Evolutionary conservation across 2,888 invertebrate species (phyloP).

Genomic region (Trissolcus brochymenae): DNA sequence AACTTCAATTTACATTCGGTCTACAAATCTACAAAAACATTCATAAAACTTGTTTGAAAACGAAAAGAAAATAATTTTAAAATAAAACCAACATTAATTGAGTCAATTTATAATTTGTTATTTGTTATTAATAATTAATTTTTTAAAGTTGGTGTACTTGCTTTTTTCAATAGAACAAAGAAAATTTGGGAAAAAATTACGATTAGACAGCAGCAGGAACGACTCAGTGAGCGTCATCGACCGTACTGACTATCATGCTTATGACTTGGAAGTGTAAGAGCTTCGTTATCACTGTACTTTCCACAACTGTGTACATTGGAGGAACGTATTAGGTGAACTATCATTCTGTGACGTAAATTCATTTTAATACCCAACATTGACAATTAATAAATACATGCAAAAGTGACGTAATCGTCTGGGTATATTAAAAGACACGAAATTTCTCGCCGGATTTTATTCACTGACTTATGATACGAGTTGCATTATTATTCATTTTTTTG

Average conservation of each 20-base stretch:
- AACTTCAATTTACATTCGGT: too few relatives aligned
- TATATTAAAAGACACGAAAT: not conserved
- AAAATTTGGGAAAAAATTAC: not conserved
- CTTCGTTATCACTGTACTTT: slow-evolving; percentile 59
- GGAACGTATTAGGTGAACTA: slow-evolving; percentile 17
- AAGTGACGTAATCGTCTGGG: slow-evolving; percentile 13
- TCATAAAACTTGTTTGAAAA: too few relatives aligned
- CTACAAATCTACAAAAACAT: too few relatives aligned
- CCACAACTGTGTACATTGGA: slow-evolving; percentile 34
- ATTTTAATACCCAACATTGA: slow-evolving; percentile 13
- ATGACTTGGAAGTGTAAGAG: slow-evolving; percentile 60
- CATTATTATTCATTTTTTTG: too few relatives aligned
- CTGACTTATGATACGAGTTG: too few relatives aligned
- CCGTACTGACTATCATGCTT: slow-evolving; percentile 48
- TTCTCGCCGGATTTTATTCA: too few relatives aligned
- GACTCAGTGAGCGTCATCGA: slow-evolving; percentile 40
- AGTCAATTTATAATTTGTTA: too few relatives aligned
- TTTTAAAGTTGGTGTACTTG: too few relatives aligned
- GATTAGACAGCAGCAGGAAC: slow-evolving; percentile 20
- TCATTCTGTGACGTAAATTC: slow-evolving; percentile 25
- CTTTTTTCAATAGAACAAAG: too few relatives aligned
- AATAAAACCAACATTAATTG: too few relatives aligned
- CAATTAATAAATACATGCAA: not conserved
- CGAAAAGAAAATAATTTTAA: too few relatives aligned
- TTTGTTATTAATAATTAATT: too few relatives aligned